A percentile compares a stretch with the other conserved stretches of the same genome.
Evolutionary conservation across 2,113 vertebrate genomes (phyloP).

Genomic region (Nesogale talazaci): DNA sequence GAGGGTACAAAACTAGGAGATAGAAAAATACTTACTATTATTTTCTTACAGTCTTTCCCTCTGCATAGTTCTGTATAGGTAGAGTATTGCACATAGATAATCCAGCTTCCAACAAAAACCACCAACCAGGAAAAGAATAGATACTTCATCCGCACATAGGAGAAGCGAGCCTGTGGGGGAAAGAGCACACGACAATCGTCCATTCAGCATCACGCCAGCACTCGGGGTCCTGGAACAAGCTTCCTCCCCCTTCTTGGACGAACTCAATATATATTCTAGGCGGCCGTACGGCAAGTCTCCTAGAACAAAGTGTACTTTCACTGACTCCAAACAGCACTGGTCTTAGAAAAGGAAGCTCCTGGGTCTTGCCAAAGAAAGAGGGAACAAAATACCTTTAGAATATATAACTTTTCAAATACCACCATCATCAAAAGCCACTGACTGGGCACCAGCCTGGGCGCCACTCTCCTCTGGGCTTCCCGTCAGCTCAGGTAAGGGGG

Average conservation of each 20-base stretch:
- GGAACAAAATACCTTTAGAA: constrained; percentile 70
- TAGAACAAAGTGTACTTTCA: constrained; percentile 77
- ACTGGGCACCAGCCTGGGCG: not conserved
- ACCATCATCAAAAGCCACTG: constrained; percentile 49
- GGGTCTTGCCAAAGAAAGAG: constrained; percentile 54
- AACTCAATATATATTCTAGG: constrained; percentile 57
- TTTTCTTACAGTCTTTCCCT: constrained; percentile 96
- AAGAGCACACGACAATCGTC: constrained; percentile 63
- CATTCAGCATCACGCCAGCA: constrained; percentile 59
- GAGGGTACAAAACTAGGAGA: not conserved
- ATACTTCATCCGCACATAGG: constrained; percentile 95
- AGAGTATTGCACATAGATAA: constrained; percentile 96
- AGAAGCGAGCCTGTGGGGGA: constrained; percentile 91
- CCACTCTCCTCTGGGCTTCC: not conserved
- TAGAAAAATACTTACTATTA: constrained; percentile 91
- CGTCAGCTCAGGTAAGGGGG: constrained; percentile 36
- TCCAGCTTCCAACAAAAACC: constrained; percentile 98
- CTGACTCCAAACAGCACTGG: constrained; percentile 47
- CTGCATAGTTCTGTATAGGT: constrained; percentile 97
- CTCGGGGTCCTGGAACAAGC: constrained; percentile 26
- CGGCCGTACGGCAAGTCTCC: constrained; percentile 66
- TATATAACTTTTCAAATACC: constrained; percentile 58
- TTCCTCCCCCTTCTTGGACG: constrained; percentile 35
- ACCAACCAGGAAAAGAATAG: constrained; percentile 98
- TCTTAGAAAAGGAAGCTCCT: constrained; percentile 69